phyloP scores from a whole-genome alignment of 2,113 vertebrate species.

The Holacanthus passer region DNA sequence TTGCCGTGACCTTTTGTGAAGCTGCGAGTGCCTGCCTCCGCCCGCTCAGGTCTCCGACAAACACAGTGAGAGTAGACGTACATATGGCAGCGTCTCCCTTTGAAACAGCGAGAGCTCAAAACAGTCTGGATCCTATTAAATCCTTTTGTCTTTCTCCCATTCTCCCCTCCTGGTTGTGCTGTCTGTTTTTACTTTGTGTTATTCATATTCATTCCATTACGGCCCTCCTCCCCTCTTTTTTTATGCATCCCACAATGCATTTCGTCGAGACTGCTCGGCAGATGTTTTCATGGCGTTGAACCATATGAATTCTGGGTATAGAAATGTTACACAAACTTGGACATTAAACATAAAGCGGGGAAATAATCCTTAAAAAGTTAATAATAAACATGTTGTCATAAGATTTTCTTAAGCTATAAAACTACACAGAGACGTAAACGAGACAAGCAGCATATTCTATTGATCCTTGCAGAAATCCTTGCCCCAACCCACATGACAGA shows the following conservation, averaged over 20 bases:
- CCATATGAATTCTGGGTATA: constrained; percentile 15
- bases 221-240: constrained; percentile 40
- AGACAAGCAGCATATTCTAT: constrained; percentile 45
- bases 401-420: constrained; percentile 5
- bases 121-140: constrained; percentile 74
- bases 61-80: constrained; percentile 24
- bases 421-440: constrained; percentile 1
- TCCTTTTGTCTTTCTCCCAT: constrained; percentile 67
- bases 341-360: not conserved
- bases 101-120: constrained; percentile 64
- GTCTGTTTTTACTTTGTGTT: constrained; percentile 77
- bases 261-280: constrained; percentile 70
- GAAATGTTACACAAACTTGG: constrained; percentile 31
- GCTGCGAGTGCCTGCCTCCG: constrained; percentile 26
- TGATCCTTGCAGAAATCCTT: constrained; percentile 45
- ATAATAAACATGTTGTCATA: constrained; percentile 23
- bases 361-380: constrained; percentile 23
- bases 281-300: constrained; percentile 71
- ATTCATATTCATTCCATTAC: constrained; percentile 78
- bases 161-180: constrained; percentile 68
- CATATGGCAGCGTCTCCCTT: constrained; percentile 58
- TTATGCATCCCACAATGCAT: constrained; percentile 75
- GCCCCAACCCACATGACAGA: constrained; percentile 58
- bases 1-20: constrained; percentile 59
- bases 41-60: constrained; percentile 21